phyloP scores from a whole-genome alignment of 2,113 vertebrate species.

The Raja brachyura region DNA sequence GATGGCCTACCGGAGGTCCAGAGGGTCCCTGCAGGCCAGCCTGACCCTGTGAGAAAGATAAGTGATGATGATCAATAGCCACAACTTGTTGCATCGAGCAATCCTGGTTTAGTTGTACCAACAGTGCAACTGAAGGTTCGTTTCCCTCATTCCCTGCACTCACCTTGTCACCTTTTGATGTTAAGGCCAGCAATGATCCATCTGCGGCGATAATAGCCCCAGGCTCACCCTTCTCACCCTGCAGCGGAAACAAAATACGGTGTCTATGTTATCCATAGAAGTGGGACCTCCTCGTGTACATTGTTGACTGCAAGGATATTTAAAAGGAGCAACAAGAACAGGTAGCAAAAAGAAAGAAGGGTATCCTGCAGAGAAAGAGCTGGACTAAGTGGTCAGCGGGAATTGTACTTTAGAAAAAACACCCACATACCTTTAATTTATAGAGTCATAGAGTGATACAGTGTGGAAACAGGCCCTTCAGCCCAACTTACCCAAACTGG shows the following conservation, averaged over 20 bases:
- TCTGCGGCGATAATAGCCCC: slow-evolving; percentile 59
- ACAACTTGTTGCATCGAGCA: background rate
- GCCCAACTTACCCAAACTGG: too few species aligned
- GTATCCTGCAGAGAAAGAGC: too few species aligned
- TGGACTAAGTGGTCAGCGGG: too few species aligned
- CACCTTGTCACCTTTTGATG: slow-evolving; percentile 66
- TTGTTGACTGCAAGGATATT: background rate
- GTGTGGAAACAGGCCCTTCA: too few species aligned
- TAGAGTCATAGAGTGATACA: too few species aligned
- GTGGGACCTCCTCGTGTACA: background rate
- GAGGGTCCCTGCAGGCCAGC: slow-evolving; percentile 59
- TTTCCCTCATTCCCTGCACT: slow-evolving; percentile 45
- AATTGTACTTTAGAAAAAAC: too few species aligned
- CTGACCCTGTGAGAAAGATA: slow-evolving; percentile 65
- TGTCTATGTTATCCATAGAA: background rate
- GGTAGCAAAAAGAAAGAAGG: background rate
- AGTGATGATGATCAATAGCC: background rate
- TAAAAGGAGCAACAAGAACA: background rate
- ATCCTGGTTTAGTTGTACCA: slow-evolving; percentile 21
- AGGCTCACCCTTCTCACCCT: slow-evolving; percentile 88
- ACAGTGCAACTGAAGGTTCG: background rate
- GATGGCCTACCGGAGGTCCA: slow-evolving; percentile 68
- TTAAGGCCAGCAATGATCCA: slow-evolving; percentile 53
- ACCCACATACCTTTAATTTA: too few species aligned
- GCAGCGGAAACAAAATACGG: background rate